phyloP scores from a whole-genome alignment of 2,888 invertebrate genomes.

The Julus scanicus region DNA sequence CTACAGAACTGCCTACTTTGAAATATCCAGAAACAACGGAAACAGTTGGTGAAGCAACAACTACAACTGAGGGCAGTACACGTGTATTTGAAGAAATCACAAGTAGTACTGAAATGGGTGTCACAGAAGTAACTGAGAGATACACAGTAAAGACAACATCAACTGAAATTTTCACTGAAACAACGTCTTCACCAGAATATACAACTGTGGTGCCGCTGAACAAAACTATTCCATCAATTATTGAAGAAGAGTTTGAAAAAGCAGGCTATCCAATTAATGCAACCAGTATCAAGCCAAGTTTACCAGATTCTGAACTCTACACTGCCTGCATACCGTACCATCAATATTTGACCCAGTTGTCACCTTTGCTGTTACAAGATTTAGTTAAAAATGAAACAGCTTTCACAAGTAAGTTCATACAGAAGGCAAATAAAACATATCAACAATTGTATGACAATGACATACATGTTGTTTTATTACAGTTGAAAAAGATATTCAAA shows the following conservation, averaged over 20 bases:
- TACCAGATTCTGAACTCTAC: constrained; percentile 1
- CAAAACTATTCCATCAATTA: constrained; percentile 35
- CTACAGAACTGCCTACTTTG: neutral
- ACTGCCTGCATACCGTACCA: constrained; percentile 49
- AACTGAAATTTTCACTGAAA: constrained; percentile 1
- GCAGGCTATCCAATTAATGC: constrained; percentile 41
- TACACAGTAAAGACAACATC: neutral
- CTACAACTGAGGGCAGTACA: neutral
- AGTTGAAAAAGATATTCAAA: too few species aligned
- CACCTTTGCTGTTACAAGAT: neutral
- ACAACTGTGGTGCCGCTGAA: neutral
- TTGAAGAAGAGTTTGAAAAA: constrained; percentile 37
- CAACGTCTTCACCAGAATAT: neutral
- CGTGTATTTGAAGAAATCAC: neutral
- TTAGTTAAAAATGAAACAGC: constrained; percentile 30
- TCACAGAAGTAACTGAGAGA: neutral
- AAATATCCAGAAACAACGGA: neutral
- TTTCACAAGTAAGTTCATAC: constrained; percentile 5
- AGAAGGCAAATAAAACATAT: too few species aligned
- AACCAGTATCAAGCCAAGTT: neutral
- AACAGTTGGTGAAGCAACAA: neutral
- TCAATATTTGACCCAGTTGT: neutral
- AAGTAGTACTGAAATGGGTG: neutral
- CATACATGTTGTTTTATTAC: too few species aligned
- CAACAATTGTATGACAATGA: too few species aligned